Evolutionary conservation across 92 coral and sea anemone genomes (phyloP).

Genomic region (Palythoa grandis): DNA sequence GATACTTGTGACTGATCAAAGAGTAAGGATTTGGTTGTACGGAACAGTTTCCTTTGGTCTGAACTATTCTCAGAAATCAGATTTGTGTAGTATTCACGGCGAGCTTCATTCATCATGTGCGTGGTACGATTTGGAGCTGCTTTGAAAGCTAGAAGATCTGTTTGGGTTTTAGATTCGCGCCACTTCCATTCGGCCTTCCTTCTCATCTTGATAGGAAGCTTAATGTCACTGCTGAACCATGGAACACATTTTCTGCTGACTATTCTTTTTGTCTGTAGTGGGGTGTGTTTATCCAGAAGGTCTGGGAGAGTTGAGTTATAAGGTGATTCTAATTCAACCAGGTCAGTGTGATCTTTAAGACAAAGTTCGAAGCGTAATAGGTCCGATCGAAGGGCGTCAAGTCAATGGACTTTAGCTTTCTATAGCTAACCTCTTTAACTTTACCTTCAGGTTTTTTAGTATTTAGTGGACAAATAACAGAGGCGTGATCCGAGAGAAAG

Average conservation of each 20-base stretch:
- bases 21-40: too few relatives aligned
- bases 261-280: too few relatives aligned
- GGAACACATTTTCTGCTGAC: not conserved
- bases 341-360: not conserved
- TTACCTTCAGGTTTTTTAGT: not conserved
- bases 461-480: not conserved
- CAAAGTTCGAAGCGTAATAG: not conserved
- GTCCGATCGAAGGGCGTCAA: not conserved
- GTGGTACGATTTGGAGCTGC: too few relatives aligned
- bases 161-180: too few relatives aligned
- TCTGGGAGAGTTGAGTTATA: not conserved
- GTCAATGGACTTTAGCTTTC: not conserved
- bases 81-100: too few relatives aligned
- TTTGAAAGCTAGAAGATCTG: too few relatives aligned
- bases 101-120: too few relatives aligned
- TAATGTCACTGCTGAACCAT: conserved; percentile 1
- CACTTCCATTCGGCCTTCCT: not conserved
- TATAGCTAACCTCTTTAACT: not conserved
- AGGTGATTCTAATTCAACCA: not conserved
- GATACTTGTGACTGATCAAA: too few relatives aligned
- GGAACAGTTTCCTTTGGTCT: too few relatives aligned
- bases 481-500: not conserved
- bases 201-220: not conserved
- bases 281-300: not conserved
- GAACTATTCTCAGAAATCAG: too few relatives aligned